These are phyloP conservation scores for Epinephelus malabaricus DNA, from an alignment of 2,797 vertebrate species.

Conservation along the genomic window DNA sequence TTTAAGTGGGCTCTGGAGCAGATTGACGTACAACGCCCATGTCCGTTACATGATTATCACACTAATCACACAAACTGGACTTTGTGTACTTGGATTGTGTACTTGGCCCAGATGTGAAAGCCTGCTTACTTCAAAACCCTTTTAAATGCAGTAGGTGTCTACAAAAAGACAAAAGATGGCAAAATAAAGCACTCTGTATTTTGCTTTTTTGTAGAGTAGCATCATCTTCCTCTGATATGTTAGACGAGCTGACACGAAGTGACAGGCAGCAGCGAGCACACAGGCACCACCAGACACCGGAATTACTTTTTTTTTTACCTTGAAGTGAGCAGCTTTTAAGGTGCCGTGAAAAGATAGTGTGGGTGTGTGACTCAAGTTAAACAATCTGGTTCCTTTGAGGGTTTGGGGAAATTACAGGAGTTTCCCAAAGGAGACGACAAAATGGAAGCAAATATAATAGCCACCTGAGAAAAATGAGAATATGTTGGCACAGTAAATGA, in stretches of 20 bases:
- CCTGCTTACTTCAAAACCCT: neutral
- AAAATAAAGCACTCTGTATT: conserved; percentile 17
- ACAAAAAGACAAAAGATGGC: neutral
- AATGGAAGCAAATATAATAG: neutral
- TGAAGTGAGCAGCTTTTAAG: conserved; percentile 42
- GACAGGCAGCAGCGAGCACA: conserved; percentile 39
- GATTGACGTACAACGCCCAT: no score
- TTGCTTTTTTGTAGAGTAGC: conserved; percentile 13
- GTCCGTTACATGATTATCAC: no score
- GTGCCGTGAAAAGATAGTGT: conserved; percentile 29
- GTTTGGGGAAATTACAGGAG: conserved; percentile 5
- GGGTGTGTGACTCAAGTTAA: conserved; percentile 39
- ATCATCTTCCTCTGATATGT: conserved; percentile 40
- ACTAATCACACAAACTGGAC: no score
- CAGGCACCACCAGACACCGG: conserved; percentile 36
- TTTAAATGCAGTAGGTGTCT: neutral
- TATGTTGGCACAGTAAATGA: neutral
- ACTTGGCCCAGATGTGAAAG: no score
- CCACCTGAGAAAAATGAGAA: neutral
- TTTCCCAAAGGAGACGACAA: conserved; percentile 2
- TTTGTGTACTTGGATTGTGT: no score
- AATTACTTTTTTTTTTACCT: conserved; percentile 27
- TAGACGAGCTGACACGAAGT: conserved; percentile 47
- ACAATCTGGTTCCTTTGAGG: conserved; percentile 31
- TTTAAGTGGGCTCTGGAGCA: no score